Percentiles rank a stretch among this genome's conserved stretches.
phyloP scores from a whole-genome alignment of 2,113 vertebrate species.

The Perognathus longimembris region DNA sequence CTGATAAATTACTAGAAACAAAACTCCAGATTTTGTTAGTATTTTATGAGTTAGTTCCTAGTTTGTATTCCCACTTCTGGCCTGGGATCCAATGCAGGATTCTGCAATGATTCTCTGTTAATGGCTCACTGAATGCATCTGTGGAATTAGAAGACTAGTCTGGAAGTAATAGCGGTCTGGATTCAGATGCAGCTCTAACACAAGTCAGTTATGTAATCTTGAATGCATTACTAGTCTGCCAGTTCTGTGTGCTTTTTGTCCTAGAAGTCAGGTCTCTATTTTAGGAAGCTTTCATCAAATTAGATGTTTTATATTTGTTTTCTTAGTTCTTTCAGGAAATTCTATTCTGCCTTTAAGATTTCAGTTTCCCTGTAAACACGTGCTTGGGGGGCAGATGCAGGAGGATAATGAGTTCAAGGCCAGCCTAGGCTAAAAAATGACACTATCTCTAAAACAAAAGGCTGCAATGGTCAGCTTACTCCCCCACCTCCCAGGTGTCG shows the following conservation, averaged over 20 bases:
- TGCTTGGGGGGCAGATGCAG: no score
- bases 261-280: background rate
- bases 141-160: background rate
- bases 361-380: no score
- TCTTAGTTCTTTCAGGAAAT: background rate
- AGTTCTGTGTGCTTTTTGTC: background rate
- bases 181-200: background rate
- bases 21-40: background rate
- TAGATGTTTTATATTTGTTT: constrained; percentile 23
- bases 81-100: background rate
- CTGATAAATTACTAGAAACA: background rate
- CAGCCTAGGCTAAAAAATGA: background rate
- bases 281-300: background rate
- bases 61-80: background rate
- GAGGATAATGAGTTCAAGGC: no score
- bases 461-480: background rate
- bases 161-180: background rate
- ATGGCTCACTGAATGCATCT: background rate
- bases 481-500: background rate
- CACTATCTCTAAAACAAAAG: background rate
- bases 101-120: background rate
- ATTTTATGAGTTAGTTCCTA: background rate
- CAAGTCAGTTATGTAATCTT: background rate
- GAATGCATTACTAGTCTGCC: background rate
- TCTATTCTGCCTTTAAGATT: background rate